These are phyloP conservation scores for Mastigias papua DNA, from an alignment of 30 jellyfish, hydroid and myxozoan genomes.

Conservation along the genomic window DNA sequence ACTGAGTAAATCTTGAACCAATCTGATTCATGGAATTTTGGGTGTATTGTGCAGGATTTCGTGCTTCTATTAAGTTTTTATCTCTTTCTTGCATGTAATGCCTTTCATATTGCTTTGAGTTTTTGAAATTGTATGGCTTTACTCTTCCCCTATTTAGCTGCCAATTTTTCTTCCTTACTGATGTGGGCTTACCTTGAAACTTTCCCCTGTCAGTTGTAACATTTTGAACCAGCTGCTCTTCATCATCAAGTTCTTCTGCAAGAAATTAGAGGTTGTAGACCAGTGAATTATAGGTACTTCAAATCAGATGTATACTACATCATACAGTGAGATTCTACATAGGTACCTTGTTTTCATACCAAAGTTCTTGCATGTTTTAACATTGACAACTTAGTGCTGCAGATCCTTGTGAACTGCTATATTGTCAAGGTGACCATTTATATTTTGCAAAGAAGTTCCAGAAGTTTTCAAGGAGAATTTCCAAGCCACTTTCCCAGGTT, in stretches of 20 bases:
- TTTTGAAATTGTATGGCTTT: slow-evolving; percentile 3
- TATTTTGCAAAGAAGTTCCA: too few species aligned
- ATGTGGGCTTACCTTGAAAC: neutral
- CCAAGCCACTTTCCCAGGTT: too few species aligned
- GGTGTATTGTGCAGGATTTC: neutral
- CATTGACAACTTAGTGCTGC: too few species aligned
- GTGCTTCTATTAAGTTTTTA: neutral
- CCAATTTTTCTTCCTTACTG: neutral
- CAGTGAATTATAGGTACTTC: too few species aligned
- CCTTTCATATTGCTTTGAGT: neutral
- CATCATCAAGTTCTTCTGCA: neutral
- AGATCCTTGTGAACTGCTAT: too few species aligned
- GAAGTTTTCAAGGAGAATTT: too few species aligned
- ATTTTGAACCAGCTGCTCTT: neutral
- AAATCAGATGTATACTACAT: too few species aligned
- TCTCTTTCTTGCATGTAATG: neutral
- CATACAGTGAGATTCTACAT: too few species aligned
- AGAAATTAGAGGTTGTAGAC: neutral
- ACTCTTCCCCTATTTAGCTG: neutral
- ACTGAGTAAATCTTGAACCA: neutral
- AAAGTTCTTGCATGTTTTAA: too few species aligned
- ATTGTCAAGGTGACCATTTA: too few species aligned
- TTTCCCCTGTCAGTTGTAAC: slow-evolving; percentile 1
- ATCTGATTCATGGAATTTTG: neutral
- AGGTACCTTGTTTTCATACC: too few species aligned